Conservation (phyloP, 2,797 vertebrate genomes). For the Diplodus puntazzo region DNA sequence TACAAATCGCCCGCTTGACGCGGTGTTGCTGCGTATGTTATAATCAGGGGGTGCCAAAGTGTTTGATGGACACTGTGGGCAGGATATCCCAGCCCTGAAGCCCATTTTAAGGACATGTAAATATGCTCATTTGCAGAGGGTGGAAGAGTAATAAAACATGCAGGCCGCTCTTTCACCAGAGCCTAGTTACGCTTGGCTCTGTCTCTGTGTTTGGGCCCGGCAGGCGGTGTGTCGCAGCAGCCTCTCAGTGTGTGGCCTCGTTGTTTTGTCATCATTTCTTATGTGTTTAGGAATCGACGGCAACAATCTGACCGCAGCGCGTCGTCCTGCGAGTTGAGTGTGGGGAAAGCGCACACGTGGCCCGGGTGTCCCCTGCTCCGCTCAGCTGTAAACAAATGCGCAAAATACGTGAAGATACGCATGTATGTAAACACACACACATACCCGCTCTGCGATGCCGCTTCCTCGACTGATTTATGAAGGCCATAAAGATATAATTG, state of each 20-base stretch:
- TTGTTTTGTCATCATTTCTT: slow-evolving; percentile 85
- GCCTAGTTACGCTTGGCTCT: slow-evolving; percentile 58
- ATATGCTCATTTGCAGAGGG: slow-evolving; percentile 59
- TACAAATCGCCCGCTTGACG: slow-evolving; percentile 37
- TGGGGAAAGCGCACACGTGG: slow-evolving; percentile 58
- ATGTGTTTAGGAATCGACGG: slow-evolving; percentile 84
- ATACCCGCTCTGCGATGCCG: slow-evolving; percentile 22
- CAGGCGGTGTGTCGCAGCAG: slow-evolving; percentile 70
- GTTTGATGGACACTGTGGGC: slow-evolving; percentile 63
- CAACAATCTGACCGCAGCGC: slow-evolving; percentile 79
- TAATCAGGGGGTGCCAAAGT: slow-evolving; percentile 52
- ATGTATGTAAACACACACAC: slow-evolving; percentile 54
- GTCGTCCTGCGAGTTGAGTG: slow-evolving; percentile 66
- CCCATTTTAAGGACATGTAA: slow-evolving; percentile 55
- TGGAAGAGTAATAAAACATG: slow-evolving; percentile 66
- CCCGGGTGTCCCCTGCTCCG: slow-evolving; percentile 52
- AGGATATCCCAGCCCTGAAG: slow-evolving; percentile 33
- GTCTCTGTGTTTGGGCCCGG: slow-evolving; percentile 69
- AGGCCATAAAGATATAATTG: slow-evolving; percentile 64
- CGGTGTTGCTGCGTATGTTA: slow-evolving; percentile 38
- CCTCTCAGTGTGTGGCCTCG: slow-evolving; percentile 84
- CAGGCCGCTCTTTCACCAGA: slow-evolving; percentile 42
- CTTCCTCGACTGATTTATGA: slow-evolving; percentile 54
- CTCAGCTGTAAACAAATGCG: slow-evolving; percentile 63
- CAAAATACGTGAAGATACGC: slow-evolving; percentile 45